Percentiles rank a stretch among this genome's conserved stretches.
These are phyloP conservation scores for Eupleurogrammus muticus DNA, from an alignment of 2,797 vertebrate species.

Conservation along the genomic window DNA sequence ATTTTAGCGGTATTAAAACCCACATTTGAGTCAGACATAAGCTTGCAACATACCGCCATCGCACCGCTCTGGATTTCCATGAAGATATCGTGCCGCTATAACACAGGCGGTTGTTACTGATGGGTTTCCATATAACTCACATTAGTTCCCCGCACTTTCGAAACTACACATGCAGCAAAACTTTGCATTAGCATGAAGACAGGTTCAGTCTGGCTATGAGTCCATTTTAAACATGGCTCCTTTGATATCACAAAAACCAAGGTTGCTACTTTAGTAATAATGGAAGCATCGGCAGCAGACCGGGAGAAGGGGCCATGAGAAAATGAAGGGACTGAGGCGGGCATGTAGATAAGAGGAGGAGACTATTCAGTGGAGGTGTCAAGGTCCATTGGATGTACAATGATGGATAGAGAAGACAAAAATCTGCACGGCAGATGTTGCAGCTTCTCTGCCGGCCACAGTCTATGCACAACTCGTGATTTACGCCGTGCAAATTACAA, in stretches of 20 bases:
- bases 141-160: background rate
- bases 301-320: slow-evolving; percentile 3
- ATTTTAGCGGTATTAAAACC: background rate
- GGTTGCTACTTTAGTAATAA: slow-evolving; percentile 51
- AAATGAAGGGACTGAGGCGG: slow-evolving; percentile 36
- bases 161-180: background rate
- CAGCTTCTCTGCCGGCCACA: slow-evolving; percentile 24
- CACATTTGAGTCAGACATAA: background rate
- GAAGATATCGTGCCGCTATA: background rate
- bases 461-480: background rate
- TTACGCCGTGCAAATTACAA: background rate
- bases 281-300: slow-evolving; percentile 42
- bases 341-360: slow-evolving; percentile 48
- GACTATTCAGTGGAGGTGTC: slow-evolving; percentile 64
- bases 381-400: slow-evolving; percentile 69
- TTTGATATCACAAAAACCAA: slow-evolving; percentile 44
- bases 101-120: background rate
- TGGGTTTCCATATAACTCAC: background rate
- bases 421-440: slow-evolving; percentile 34
- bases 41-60: background rate
- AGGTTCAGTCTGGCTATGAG: slow-evolving; percentile 11
- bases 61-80: background rate
- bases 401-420: slow-evolving; percentile 60
- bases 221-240: slow-evolving; percentile 30
- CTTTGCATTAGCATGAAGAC: no score